Base-by-base conservation (phyloP, 1,140 invertebrate species). In the Papilio machaon region DNA sequence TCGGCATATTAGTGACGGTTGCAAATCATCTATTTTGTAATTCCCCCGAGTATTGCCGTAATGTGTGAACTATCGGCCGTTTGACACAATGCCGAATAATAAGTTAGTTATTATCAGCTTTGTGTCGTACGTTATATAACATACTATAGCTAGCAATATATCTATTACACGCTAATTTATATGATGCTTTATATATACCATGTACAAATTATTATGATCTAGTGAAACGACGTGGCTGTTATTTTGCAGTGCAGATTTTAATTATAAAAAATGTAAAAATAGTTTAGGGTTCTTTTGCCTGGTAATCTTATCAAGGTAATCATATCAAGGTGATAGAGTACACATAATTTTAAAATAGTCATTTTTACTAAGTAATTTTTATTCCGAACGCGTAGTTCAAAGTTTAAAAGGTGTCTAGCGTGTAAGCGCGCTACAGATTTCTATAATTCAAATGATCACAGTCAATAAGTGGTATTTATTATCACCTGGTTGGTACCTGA, bases 11-110 rank as follows among this genome's bases (percentile, higher is more conserved):
- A 82, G 82, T 73, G 54, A 80, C 77, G 82, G 79, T 78, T 82
- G 79, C 79, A 58, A 80, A 80, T 82, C 54, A 78, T 77, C 76
- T 82, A 43, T 82, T 80, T 82, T 82, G 82, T 70, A 82, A 82
- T 60, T 73, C 38, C 30, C 58, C 80, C 79, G 19, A 35, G 43
- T 38, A 38, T 75, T 73, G 58, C 15, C 30, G 30, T 17, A 46
- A 80, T 73, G 77, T 82, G 77, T 73, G 54, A 82, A 82, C 79
- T 82, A 82, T 73, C 78, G 23, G n/a, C 49, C 23, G 46, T 11
- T 76, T 19, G 74, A 47, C 23, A 76, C 46, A 76, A 70, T 70
- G 64, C 64, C 30, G 64, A 70, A 38, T 70, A 70, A 70, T 35
- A 70, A 70, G 64, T 70, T 30, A 35, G 10, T 70, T 70, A 70